Base-by-base conservation (phyloP, 2,797 vertebrate genomes). In the Botia almorhae region DNA sequence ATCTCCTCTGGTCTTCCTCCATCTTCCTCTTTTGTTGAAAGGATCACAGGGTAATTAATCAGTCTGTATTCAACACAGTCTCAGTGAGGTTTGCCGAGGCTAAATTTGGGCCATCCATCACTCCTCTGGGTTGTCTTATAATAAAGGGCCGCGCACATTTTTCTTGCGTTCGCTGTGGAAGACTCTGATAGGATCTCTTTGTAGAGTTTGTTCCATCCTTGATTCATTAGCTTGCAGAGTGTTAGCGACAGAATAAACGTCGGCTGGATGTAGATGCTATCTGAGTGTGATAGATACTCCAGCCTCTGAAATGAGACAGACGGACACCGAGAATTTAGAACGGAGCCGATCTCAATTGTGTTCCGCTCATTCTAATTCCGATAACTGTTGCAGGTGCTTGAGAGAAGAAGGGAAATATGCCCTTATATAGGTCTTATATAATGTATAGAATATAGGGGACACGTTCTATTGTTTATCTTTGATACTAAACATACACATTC, bases 51-150 rank as follows among this genome's bases (percentile, higher is more conserved):
- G 89, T 85, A 90, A 92, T 94, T 93, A 92, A 94, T 94, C 93
- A 94, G 91, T 78, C 90, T 78, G 86, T 92, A 93, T 94, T 26
- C 93, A 92, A 89, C 76, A 82, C 85, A 90, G 88, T 70, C 90
- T 90, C 89, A 89, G 85, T 88, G 90, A 93, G 90, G 91, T 93
- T 93, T 92, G 91, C 89, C 78, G 84, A 89, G 92, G 91, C 84
- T 91, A 94, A 93, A 93, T 92, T 90, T 88, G 87, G 87, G 87
- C 90, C 92, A 93, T 94, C 91, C 89, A 93, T 94, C 93, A 93
- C 85, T 33, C 84, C 72, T 83, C 85, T 74, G 86, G 89, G 84
- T 87, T 83, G 88, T 87, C 91, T 91, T 87, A 88, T 89, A 87
- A 82, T 87, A 84, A 87, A 90, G 90, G 80, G 80, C 83, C 86